Evolutionary conservation across 2,113 vertebrate genomes (phyloP), one percentile per base, ranked within the genome.

Genomic region (Hemichromis elongatus): DNA sequence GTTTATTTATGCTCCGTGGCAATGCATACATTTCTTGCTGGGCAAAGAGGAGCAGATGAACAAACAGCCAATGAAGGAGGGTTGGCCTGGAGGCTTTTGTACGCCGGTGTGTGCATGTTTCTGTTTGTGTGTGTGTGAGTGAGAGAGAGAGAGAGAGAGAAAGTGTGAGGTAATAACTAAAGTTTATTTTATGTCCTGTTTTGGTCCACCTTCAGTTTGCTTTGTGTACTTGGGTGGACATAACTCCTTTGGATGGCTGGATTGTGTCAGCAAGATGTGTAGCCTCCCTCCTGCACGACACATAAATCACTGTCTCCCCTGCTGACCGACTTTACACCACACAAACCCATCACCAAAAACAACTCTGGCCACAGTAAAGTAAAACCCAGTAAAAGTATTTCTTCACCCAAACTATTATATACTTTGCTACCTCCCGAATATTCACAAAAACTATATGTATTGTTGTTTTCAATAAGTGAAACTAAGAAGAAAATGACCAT

Each of bases 21-120:
- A 77, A 84, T 84, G 88, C 89, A 92, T 88, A 81, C 83, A 91
- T 88, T 83, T 90, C 78, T 86, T 79, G 50, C 85, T 52, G 87
- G 79, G 87, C 68, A 90, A 81, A 89, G 89, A 91, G 35, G 40
- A 87, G 79, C 83, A 88, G 82, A 83, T 88, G 88, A 91, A 73
- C 88, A 90, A 89, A 91, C 82, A 85, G 54, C 6, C 14, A 89
- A 77, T 10, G 53, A 79, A 83, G 56, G 70, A 88, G 53, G 61
- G 66, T 57, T 18, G 45, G 86, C 79, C 82, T 21, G 18, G 16
- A 55, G 70, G 77, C 79, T 77, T 79, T 42, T 68, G 21, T 53
- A 11, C 28, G 37, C 66, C 13, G 63, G 68, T 63, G 45, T 77
- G 55, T 33, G 37, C 37, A 4, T 30, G 2, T 50, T 52, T 28